Evolutionary conservation across 2,113 vertebrate genomes (phyloP).

Genomic region (Monopterus albus): DNA sequence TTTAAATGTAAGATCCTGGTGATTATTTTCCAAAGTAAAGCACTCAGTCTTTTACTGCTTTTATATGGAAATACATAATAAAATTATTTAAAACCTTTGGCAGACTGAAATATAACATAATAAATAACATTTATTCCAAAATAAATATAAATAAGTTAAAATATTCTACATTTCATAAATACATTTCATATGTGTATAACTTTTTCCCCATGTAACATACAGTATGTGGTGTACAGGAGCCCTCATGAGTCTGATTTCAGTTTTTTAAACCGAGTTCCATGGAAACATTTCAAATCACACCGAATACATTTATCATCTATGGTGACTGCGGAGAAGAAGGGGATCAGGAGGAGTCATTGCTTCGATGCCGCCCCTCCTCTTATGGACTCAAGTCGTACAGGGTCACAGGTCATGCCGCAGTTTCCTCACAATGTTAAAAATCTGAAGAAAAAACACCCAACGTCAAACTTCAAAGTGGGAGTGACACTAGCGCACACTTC

Average conservation of each 20-base stretch:
- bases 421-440: slow-evolving; percentile 5
- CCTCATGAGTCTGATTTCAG: slow-evolving; percentile 15
- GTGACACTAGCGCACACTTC: neutral
- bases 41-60: slow-evolving; percentile 2
- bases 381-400: neutral
- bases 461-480: slow-evolving; percentile 1
- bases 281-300: slow-evolving; percentile 20
- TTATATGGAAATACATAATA: slow-evolving; percentile 14
- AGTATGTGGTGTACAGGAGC: slow-evolving; percentile 30
- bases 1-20: slow-evolving; percentile 9
- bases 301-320: slow-evolving; percentile 2
- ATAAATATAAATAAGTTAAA: slow-evolving; percentile 85
- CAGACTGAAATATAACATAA: slow-evolving; percentile 82
- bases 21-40: neutral
- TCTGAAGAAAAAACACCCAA: slow-evolving; percentile 4
- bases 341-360: neutral
- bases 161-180: slow-evolving; percentile 84
- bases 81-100: slow-evolving; percentile 79
- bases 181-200: slow-evolving; percentile 66
- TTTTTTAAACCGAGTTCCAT: slow-evolving; percentile 16
- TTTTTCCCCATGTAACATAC: slow-evolving; percentile 29
- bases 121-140: slow-evolving; percentile 87
- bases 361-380: neutral
- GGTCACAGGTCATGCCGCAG: neutral
- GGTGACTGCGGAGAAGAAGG: neutral